Conservation (phyloP, 2,113 vertebrate species). For the Macaca mulatta region DNA sequence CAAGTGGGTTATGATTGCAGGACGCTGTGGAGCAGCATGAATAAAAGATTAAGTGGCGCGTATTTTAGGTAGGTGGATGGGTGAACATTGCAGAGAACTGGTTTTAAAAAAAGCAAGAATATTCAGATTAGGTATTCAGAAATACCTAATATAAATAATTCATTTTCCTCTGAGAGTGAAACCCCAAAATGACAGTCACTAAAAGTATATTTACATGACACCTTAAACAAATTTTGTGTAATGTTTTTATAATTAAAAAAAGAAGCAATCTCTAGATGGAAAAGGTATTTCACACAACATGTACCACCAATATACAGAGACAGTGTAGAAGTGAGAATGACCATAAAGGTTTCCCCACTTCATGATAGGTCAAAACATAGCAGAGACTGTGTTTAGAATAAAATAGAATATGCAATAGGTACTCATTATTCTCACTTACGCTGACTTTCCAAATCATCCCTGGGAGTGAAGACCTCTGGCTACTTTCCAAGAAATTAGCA, state of each 20-base stretch:
- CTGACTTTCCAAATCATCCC: neutral
- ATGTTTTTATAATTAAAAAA: neutral
- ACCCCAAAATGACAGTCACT: neutral
- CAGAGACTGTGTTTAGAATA: neutral
- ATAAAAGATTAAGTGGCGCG: conserved; percentile 38
- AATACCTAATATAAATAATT: conserved; percentile 36
- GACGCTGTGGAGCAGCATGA: neutral
- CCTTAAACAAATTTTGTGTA: neutral
- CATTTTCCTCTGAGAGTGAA: neutral
- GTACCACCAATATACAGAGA: neutral
- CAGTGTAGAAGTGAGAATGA: neutral
- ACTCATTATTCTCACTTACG: neutral
- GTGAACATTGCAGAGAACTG: neutral
- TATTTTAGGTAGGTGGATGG: conserved; percentile 40
- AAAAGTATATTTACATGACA: conserved; percentile 24
- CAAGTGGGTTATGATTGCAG: conserved; percentile 1
- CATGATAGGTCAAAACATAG: neutral
- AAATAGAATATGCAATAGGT: neutral
- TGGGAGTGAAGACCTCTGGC: neutral
- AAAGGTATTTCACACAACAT: neutral
- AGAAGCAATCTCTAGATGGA: neutral
- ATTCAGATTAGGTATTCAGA: conserved; percentile 35
- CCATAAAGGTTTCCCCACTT: neutral
- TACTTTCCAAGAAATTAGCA: neutral
- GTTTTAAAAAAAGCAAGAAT: neutral